Conservation (phyloP, 37 sponge, comb jelly and placozoan genomes). For the Cliona cf. orientalis region DNA sequence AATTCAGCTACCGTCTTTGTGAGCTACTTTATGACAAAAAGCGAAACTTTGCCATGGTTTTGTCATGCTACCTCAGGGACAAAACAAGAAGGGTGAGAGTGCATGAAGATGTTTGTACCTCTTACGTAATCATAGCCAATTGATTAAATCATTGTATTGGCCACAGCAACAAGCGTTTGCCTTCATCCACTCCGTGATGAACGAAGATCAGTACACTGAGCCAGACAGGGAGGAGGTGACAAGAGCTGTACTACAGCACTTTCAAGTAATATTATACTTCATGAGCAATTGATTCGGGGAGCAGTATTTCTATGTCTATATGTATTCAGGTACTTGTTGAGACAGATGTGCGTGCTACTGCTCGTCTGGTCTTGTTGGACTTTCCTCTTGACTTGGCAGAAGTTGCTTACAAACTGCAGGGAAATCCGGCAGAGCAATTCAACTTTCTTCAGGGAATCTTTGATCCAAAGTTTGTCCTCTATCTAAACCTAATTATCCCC, state of each 20-base stretch:
- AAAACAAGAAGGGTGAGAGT: slow-evolving; percentile 66
- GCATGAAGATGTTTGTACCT: background rate
- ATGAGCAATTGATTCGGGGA: background rate
- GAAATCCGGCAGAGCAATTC: slow-evolving; percentile 58
- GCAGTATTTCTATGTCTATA: background rate
- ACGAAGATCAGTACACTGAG: slow-evolving; percentile 69
- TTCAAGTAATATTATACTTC: slow-evolving; percentile 31
- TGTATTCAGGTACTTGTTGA: slow-evolving; percentile 53
- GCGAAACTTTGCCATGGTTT: slow-evolving; percentile 76
- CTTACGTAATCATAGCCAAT: background rate
- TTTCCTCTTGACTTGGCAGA: slow-evolving; percentile 77
- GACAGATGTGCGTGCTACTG: slow-evolving; percentile 64
- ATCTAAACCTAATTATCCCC: background rate
- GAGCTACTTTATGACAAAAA: slow-evolving; percentile 78
- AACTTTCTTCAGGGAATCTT: slow-evolving; percentile 73
- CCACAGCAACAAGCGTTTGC: slow-evolving; percentile 67
- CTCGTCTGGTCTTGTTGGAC: slow-evolving; percentile 76
- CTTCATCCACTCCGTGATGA: slow-evolving; percentile 84
- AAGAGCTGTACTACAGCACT: slow-evolving; percentile 58
- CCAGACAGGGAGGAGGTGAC: slow-evolving; percentile 78
- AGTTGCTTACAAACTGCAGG: slow-evolving; percentile 47
- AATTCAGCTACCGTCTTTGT: slow-evolving; percentile 72
- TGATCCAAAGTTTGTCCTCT: slow-evolving; percentile 59
- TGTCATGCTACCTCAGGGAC: slow-evolving; percentile 84
- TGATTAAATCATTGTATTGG: no score